Percentiles rank a stretch among this genome's conserved stretches.
Evolutionary conservation across 2,888 invertebrate genomes (phyloP).

Genomic region (Cetonia aurata): DNA sequence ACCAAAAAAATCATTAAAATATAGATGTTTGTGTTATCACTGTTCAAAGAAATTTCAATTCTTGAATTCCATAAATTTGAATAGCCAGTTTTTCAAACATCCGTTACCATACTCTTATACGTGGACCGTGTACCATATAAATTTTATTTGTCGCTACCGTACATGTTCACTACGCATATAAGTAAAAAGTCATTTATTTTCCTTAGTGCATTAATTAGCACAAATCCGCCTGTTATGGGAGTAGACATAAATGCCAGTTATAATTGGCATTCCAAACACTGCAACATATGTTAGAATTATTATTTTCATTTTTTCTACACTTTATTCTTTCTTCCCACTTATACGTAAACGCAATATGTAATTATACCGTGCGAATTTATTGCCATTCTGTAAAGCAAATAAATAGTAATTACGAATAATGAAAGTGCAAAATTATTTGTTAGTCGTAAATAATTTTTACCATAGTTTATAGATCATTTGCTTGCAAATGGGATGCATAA

Average conservation of each 20-base stretch:
- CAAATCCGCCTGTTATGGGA: conserved; percentile 35
- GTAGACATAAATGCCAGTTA: conserved; percentile 42
- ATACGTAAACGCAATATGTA: conserved; percentile 17
- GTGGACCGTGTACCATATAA: not conserved
- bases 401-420: conserved; percentile 48
- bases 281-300: conserved; percentile 38
- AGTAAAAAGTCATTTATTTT: conserved; percentile 7
- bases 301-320: conserved; percentile 37
- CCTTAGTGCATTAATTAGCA: conserved; percentile 32
- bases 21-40: no score
- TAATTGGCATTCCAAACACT: conserved; percentile 40
- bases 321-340: not conserved
- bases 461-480: conserved; percentile 2
- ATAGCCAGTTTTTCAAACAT: no score
- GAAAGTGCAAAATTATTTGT: conserved; percentile 39
- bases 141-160: conserved; percentile 8
- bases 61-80: no score
- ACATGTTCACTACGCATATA: not conserved
- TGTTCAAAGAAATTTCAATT: no score
- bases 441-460: conserved; percentile 39
- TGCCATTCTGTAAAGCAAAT: conserved; percentile 45
- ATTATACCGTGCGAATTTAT: conserved; percentile 45
- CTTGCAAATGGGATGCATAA: conserved; percentile 12
- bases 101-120: no score
- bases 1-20: no score